A percentile compares a stretch with the other conserved stretches of the same genome.
These are phyloP conservation scores for Seriola dumerili DNA, from an alignment of 2,113 vertebrate species.

Conservation along the genomic window DNA sequence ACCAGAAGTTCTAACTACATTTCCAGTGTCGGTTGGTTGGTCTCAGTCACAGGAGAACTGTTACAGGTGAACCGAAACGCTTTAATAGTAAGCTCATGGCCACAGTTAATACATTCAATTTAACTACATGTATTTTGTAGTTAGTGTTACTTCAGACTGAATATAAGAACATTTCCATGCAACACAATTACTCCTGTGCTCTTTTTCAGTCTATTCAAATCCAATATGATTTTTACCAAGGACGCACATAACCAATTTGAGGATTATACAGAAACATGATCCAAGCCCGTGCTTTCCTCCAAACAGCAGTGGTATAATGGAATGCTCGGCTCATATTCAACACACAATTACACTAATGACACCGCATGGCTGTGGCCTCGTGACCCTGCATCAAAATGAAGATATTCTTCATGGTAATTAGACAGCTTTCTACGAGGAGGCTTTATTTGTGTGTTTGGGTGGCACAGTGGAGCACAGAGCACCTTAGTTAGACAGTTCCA, in stretches of 20 bases:
- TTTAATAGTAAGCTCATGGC: background rate
- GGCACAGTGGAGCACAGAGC: slow-evolving; percentile 3
- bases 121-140: background rate
- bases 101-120: slow-evolving; percentile 7
- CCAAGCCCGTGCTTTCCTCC: slow-evolving; percentile 14
- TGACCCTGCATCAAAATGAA: slow-evolving; percentile 66
- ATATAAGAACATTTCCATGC: slow-evolving; percentile 5
- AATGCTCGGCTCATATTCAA: slow-evolving; percentile 41
- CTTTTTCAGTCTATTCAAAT: slow-evolving; percentile 24
- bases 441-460: slow-evolving; percentile 59
- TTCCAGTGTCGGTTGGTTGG: background rate
- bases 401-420: slow-evolving; percentile 71
- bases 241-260: slow-evolving; percentile 33
- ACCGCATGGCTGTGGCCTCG: slow-evolving; percentile 26
- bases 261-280: slow-evolving; percentile 41
- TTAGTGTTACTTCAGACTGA: background rate
- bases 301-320: slow-evolving; percentile 30
- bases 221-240: slow-evolving; percentile 10
- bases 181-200: slow-evolving; percentile 10
- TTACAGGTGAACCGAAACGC: background rate
- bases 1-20: background rate
- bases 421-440: slow-evolving; percentile 31
- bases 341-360: slow-evolving; percentile 64
- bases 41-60: background rate
- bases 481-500: slow-evolving; percentile 59